phyloP scores from a whole-genome alignment of 2,888 invertebrate species.

The Drosophila mettleri region DNA sequence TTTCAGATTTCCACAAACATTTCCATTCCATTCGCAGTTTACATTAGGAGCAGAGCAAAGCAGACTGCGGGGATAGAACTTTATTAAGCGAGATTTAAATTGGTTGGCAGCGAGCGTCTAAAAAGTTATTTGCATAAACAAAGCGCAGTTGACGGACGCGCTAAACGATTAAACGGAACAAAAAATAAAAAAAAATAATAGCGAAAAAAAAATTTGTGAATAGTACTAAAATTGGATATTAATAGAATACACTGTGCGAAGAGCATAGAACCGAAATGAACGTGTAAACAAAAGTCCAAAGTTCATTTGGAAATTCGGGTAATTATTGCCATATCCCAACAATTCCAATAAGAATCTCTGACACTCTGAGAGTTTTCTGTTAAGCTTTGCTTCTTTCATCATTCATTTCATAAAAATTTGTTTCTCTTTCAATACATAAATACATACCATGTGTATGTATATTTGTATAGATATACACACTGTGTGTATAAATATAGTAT shows the following conservation, averaged over 20 bases:
- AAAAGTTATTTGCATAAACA: slow-evolving; percentile 56
- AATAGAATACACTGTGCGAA: slow-evolving; percentile 51
- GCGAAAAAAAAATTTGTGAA: slow-evolving; percentile 40
- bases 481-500: slow-evolving; percentile 14
- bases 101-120: slow-evolving; percentile 36
- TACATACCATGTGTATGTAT: not conserved
- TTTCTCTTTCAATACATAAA: not conserved
- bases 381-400: slow-evolving; percentile 39
- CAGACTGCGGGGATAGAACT: slow-evolving; percentile 21
- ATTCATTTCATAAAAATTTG: slow-evolving; percentile 20
- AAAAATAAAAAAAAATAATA: slow-evolving; percentile 12
- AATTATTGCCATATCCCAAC: slow-evolving; percentile 16
- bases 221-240: slow-evolving; percentile 55
- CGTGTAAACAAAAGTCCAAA: slow-evolving; percentile 24
- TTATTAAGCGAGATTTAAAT: slow-evolving; percentile 57
- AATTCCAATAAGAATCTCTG: not conserved
- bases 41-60: not conserved
- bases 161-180: slow-evolving; percentile 33
- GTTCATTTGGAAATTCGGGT: slow-evolving; percentile 40
- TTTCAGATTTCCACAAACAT: slow-evolving; percentile 16
- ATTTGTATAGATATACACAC: not conserved
- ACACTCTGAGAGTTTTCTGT: slow-evolving; percentile 2
- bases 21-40: slow-evolving; percentile 18
- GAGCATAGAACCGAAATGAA: not conserved
- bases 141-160: slow-evolving; percentile 58